A percentile compares a stretch with the other conserved stretches of the same genome.
These are phyloP conservation scores for Ormyrus nitidulus DNA, from an alignment of 2,888 invertebrate genomes.

Conservation along the genomic window DNA sequence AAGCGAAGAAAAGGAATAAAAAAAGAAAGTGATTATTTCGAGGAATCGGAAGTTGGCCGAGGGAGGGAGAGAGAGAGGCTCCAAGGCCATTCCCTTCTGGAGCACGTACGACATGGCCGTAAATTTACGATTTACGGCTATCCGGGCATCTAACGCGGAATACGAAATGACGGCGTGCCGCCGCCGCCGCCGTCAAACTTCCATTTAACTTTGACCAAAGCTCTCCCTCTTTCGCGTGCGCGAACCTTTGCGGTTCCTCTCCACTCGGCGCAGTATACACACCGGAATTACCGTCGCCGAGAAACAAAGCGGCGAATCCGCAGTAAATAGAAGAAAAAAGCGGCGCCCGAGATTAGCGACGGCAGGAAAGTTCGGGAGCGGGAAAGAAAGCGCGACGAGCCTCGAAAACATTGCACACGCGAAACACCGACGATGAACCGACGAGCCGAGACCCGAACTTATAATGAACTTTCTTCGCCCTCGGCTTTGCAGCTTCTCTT, in stretches of 20 bases:
- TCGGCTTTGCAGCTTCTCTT: constrained; percentile 37
- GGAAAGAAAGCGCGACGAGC: constrained; percentile 7
- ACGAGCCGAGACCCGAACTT: constrained; percentile 37
- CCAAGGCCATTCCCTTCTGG: constrained; percentile 59
- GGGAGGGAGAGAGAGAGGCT: constrained; percentile 6
- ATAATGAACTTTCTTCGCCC: constrained; percentile 45
- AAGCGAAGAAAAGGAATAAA: constrained; percentile 1
- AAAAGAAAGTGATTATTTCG: constrained; percentile 52
- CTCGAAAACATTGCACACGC: neutral
- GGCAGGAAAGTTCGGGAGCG: constrained; percentile 27
- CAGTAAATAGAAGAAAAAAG: neutral
- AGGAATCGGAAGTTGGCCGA: constrained; percentile 51
- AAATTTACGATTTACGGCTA: constrained; percentile 63
- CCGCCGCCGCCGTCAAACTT: constrained; percentile 53
- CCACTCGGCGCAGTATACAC: constrained; percentile 5
- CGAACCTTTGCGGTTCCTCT: constrained; percentile 47
- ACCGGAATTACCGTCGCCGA: constrained; percentile 27
- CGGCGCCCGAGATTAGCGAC: constrained; percentile 5
- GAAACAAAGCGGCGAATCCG: constrained; percentile 32
- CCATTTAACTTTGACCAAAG: constrained; percentile 60
- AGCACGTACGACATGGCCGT: constrained; percentile 60
- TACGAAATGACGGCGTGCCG: constrained; percentile 58
- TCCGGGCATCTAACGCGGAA: constrained; percentile 60
- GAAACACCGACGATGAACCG: neutral
- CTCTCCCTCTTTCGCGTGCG: constrained; percentile 21